Evolutionary conservation across 2,888 invertebrate species (phyloP).

Genomic region (Leucophenga maculata): DNA sequence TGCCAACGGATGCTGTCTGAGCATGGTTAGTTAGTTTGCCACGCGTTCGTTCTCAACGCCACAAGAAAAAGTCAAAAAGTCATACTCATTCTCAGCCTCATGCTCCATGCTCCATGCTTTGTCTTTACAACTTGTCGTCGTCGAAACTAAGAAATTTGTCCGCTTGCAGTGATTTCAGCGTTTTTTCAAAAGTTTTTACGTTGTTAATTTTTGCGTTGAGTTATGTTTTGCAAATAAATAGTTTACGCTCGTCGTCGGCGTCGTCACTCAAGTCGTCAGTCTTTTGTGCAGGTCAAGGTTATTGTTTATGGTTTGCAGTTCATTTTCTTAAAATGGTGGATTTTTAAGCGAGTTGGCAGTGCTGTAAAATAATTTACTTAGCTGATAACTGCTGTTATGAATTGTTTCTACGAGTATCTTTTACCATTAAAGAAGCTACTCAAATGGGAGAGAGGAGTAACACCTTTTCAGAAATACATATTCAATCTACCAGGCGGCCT

Average conservation of each 20-base stretch:
- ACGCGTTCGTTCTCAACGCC: slow-evolving; percentile 3
- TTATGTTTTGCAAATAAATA: slow-evolving; percentile 8
- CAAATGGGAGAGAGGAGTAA: too few relatives aligned
- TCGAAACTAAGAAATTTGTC: slow-evolving; percentile 23
- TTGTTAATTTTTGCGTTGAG: slow-evolving; percentile 18
- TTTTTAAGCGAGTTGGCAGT: too few relatives aligned
- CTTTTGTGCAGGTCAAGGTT: slow-evolving; percentile 25
- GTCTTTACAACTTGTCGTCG: neutral
- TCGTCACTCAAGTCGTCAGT: neutral
- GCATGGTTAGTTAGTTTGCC: slow-evolving; percentile 7
- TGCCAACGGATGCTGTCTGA: neutral
- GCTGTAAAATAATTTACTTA: too few relatives aligned
- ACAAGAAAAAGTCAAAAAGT: slow-evolving; percentile 6
- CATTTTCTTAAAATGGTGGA: neutral
- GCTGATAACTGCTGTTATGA: too few relatives aligned
- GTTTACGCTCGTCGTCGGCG: neutral
- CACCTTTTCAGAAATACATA: too few relatives aligned
- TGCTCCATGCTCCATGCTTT: neutral
- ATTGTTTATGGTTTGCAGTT: slow-evolving; percentile 21
- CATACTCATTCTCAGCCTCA: too few relatives aligned
- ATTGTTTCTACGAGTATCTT: too few relatives aligned
- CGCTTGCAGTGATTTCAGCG: slow-evolving; percentile 16
- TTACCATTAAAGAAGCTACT: too few relatives aligned
- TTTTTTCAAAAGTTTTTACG: slow-evolving; percentile 10
- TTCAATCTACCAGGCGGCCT: too few relatives aligned